Percentiles rank a stretch among this genome's conserved stretches.
Conservation (phyloP, 2,888 invertebrate species). For the Drosophila pseudotakahashii region DNA sequence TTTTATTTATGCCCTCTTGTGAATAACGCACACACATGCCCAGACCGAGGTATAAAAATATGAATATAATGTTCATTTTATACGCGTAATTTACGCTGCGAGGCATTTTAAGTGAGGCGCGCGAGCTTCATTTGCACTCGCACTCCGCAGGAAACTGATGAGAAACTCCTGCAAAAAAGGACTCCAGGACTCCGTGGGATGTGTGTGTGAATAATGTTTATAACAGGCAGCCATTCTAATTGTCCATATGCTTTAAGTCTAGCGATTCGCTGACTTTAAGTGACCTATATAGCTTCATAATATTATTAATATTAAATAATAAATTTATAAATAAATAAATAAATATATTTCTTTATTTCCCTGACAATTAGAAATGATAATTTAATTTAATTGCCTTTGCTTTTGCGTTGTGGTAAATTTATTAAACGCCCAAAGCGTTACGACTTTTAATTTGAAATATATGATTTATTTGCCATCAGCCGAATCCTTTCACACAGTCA, state of each 20-base stretch:
- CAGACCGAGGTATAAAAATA: constrained; percentile 66
- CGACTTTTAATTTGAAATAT: constrained; percentile 38
- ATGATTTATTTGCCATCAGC: constrained; percentile 61
- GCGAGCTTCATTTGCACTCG: constrained; percentile 35
- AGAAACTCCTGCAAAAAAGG: constrained; percentile 8
- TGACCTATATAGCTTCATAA: not conserved
- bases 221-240: constrained; percentile 1
- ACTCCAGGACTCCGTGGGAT: not conserved
- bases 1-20: constrained; percentile 59
- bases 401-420: constrained; percentile 13
- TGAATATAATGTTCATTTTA: constrained; percentile 80
- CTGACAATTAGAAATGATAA: constrained; percentile 21
- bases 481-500: constrained; percentile 13
- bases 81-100: constrained; percentile 76
- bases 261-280: constrained; percentile 1
- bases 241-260: constrained; percentile 16
- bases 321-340: too few relatives aligned
- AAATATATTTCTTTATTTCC: constrained; percentile 8
- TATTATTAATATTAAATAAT: not conserved
- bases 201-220: constrained; percentile 11
- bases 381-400: constrained; percentile 21
- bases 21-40: not conserved
- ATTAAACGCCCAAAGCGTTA: constrained; percentile 17
- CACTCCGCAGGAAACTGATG: constrained; percentile 21
- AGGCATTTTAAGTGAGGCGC: constrained; percentile 40